Base-by-base conservation (phyloP, 1,140 invertebrate species). In the Diorhabda carinulata region DNA sequence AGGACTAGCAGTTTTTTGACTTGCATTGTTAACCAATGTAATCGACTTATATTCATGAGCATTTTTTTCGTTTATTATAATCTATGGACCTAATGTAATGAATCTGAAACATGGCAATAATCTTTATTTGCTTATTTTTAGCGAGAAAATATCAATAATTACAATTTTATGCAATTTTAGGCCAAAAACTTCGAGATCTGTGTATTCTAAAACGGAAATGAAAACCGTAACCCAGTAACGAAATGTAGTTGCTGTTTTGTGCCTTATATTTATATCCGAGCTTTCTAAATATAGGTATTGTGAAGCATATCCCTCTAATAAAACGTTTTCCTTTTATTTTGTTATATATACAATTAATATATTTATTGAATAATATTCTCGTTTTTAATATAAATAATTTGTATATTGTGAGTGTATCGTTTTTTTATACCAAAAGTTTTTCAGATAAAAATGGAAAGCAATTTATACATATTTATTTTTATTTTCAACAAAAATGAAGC, bases 321-420 rank as follows among this genome's bases (percentile, higher is more conserved):
- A n/a, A 45, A 9, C 40, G 43, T 10, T 45, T 60, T 59, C 10
- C 58, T 41, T 41, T 41, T 9, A 59, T 52, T 65, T 66, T 58
- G 64, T 66, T 66, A 66, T 57, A 52, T 66, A 66, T 57, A 57
- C 52, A n/a, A 52, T 52, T 52, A 43, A 66, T 57, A 66, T 66
- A 66, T 66, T 66, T 66, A 66, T 66, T 66, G 64, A 52, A 66
- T 52, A 25, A 66, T 66, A 58, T 9, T 66, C 47, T 52, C 47
- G 47, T 52, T 52, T 52, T 52, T 52, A 52, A 52, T 52, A 52
- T 52, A 52, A 52, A 52, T 52, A 52, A 25, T 25, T 25, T 52
- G 47, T 52, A 52, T 52, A 52, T 52, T 52, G 47, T 52, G 47
- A 52, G 47, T n/a, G 47, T 52, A 8, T 52, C 47, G 2, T 52